Evolutionary conservation across 1,140 invertebrate genomes (phyloP), one percentile per base, ranked within the genome.

Genomic region (Dendroctonus ponderosae): DNA sequence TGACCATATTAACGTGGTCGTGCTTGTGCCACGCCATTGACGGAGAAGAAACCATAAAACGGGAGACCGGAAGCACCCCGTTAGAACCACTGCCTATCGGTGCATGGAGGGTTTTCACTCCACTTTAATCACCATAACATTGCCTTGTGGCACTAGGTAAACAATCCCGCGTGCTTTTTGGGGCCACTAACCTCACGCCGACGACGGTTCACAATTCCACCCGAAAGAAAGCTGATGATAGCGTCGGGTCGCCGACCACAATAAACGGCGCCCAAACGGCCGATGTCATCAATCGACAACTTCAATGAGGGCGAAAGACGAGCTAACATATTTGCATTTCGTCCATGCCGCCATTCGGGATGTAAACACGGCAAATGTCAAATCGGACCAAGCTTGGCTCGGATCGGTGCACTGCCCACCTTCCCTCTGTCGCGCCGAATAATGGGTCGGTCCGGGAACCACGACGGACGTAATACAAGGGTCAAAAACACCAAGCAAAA

Each of bases 1-100:
- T 85, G 72, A 86, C 83, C 83, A 87, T 85, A 46, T 66, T 66
- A 78, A 87, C 83, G 77, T 87, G 85, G 80, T 89, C 86, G 78
- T 89, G 86, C 77, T 86, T 86, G 78, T 87, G 87, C 86, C 86
- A 88, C 81, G 85, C 85, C 80, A 84, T 84, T 80, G 82, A 81
- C 80, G 82, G 80, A 79, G 46, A 41, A 62, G 59, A 67, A 54
- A 67, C 66, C 65, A 66, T 66, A 66, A 62, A 60, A 52, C 60
- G 58, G 44, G 39, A 42, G 48, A 66, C 41, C 49, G 26, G 43
- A 39, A 64, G 44, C 46, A 61, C 49, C 57, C 52, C 37, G 48
- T 46, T n/a, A 42, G 53, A 26, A 57, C 46, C 62, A 43, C 64
- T 57, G 62, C 54, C 64, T 62, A 51, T 57, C 59, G 61, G 59